These are phyloP conservation scores for Porites australiensis DNA, from an alignment of 64 coral and sea anemone species.

Conservation along the genomic window DNA sequence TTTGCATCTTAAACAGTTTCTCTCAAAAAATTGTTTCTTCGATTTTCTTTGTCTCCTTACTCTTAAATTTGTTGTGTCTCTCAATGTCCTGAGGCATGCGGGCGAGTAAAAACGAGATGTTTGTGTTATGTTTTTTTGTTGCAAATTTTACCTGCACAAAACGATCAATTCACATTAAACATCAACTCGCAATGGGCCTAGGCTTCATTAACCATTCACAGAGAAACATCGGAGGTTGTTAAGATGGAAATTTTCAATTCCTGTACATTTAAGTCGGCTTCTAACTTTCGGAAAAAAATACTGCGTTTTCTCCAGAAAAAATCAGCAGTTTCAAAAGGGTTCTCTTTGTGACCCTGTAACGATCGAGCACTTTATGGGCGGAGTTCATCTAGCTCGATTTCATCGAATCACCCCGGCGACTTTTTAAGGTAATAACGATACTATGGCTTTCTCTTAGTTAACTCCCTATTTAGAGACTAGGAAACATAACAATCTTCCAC, in stretches of 20 bases:
- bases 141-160: slow-evolving; percentile 19
- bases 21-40: slow-evolving; percentile 15
- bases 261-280: background rate
- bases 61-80: background rate
- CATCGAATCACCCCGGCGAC: slow-evolving; percentile 42
- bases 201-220: slow-evolving; percentile 56
- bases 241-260: slow-evolving; percentile 1
- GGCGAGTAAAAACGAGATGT: background rate
- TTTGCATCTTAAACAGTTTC: slow-evolving; percentile 79
- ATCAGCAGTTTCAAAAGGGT: background rate
- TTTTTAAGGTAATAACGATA: slow-evolving; percentile 52
- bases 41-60: background rate
- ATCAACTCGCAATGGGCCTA: slow-evolving; percentile 20
- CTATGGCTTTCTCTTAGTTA: slow-evolving; percentile 35
- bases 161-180: slow-evolving; percentile 61
- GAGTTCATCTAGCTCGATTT: slow-evolving; percentile 59
- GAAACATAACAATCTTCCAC: slow-evolving; percentile 21
- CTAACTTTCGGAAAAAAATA: background rate
- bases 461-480: slow-evolving; percentile 54
- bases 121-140: slow-evolving; percentile 7
- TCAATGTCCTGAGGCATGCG: background rate
- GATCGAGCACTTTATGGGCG: slow-evolving; percentile 1
- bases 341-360: background rate
- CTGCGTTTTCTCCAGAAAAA: background rate
- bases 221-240: slow-evolving; percentile 38